Conservation (phyloP, 1,140 invertebrate species). For the Caerostris extrusa region DNA sequence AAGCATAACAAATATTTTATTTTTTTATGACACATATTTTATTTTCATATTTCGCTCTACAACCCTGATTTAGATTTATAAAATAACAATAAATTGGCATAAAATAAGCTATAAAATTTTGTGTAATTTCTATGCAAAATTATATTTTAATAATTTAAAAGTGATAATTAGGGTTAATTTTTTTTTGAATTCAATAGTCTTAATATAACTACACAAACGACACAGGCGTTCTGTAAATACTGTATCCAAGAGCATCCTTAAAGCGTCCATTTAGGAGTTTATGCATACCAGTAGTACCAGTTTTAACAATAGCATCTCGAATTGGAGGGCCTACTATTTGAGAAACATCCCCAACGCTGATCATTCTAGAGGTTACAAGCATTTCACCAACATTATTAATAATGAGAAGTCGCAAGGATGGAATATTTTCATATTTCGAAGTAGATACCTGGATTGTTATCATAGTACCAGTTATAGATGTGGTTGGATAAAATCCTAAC, state of each 20-base stretch:
- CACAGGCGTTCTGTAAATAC: constrained; percentile 60
- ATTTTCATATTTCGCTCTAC: too few relatives aligned
- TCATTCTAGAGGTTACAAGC: constrained; percentile 51
- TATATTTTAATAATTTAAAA: too few relatives aligned
- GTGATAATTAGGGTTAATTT: neutral
- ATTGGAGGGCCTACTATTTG: neutral
- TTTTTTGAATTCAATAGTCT: neutral
- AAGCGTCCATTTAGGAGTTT: constrained; percentile 54
- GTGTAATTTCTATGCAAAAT: neutral
- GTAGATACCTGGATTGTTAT: constrained; percentile 41
- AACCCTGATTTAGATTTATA: too few relatives aligned
- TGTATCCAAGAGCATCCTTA: constrained; percentile 48
- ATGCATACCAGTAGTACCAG: neutral
- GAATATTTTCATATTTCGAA: constrained; percentile 32
- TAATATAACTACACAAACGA: neutral
- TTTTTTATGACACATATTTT: too few relatives aligned
- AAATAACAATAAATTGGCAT: too few relatives aligned
- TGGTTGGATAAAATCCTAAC: constrained; percentile 49
- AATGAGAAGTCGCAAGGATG: constrained; percentile 21
- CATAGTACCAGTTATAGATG: neutral
- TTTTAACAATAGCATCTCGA: constrained; percentile 23
- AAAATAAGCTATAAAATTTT: too few relatives aligned
- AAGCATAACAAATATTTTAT: too few relatives aligned
- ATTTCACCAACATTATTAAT: constrained; percentile 25
- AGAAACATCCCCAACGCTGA: constrained; percentile 55